These are phyloP conservation scores for Thinocorus orbignyianus DNA, from an alignment of 2,113 vertebrate genomes.

Conservation along the genomic window DNA sequence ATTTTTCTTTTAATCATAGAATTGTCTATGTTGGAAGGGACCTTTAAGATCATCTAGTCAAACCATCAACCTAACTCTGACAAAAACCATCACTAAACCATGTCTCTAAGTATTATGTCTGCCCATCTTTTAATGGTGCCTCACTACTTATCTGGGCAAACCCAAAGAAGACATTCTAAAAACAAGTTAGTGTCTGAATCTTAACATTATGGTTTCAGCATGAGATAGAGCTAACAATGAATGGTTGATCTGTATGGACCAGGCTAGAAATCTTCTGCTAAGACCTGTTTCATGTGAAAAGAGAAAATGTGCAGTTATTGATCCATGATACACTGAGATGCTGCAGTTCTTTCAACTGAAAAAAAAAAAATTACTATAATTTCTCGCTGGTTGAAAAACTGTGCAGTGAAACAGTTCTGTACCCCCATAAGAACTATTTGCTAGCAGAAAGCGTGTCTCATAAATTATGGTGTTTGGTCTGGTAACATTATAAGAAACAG, in stretches of 20 bases:
- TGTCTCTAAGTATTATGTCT: too few species aligned
- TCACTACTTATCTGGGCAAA: too few species aligned
- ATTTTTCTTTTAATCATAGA: neutral
- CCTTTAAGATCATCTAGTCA: too few species aligned
- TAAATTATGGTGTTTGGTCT: conserved; percentile 15
- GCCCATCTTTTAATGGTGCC: too few species aligned
- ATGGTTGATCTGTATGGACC: neutral
- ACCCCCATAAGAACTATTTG: neutral
- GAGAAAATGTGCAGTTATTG: neutral
- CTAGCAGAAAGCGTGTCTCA: neutral
- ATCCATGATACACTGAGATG: neutral
- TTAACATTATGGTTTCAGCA: neutral
- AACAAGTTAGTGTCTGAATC: neutral
- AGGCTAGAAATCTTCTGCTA: neutral
- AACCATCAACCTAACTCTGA: too few species aligned
- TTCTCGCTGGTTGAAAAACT: neutral
- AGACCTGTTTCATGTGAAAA: neutral
- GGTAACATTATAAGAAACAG: conserved; percentile 36
- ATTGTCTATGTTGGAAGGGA: too few species aligned
- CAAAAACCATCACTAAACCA: too few species aligned
- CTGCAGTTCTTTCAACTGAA: neutral
- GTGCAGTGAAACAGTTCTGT: neutral
- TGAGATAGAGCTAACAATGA: neutral
- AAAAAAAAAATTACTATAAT: neutral
- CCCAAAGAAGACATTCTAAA: neutral